Evolutionary conservation across 1,140 invertebrate species (phyloP), one percentile per base, ranked within the genome.

Genomic region (Drosophila elegans): DNA sequence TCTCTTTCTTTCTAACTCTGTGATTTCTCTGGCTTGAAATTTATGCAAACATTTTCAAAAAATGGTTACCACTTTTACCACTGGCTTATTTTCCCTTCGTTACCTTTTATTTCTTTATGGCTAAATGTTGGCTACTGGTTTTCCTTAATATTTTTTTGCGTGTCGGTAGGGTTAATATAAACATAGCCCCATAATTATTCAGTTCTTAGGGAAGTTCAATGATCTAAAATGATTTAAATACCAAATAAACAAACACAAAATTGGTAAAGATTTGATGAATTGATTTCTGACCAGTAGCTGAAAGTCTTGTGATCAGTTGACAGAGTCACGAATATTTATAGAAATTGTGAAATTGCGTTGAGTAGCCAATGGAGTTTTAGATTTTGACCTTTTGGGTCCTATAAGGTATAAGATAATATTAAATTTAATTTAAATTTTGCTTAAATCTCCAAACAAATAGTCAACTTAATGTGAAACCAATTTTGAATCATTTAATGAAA

Each of bases 1-100:
- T 21, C 3, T 48, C 44, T 38, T 45, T 34, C 62, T 39, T 7
- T 41, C 60, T 5, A 29, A 12, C 54, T 64, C 63, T 32, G 42
- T 7, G 38, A 57, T 52, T 44, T 68, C 36, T 39, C 63, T 34
- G 16, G 13, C 29, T 36, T 21, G 21, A 89, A 80, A 89, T 89
- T 88, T 88, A 88, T 88, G 83, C 83, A 88, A 88, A 88, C 88
- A 80, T 83, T 72, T 83, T 80, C 48, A n/a, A 51, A 89, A 86
- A 88, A 88, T 88, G 84, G 63, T 88, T 80, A 46, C 74, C 79
- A 62, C 57, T 25, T 34, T 42, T 63, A 57, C 72, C 59, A 12
- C 45, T 21, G 72, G 72, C 57, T 29, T 10, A 63, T 74, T 54
- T 67, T 71, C 69, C 74, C 77, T 49, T 44, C 73, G 60, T 61